Evolutionary conservation across 2,797 vertebrate species (phyloP).

Genomic region (Leptatherina wallacei): DNA sequence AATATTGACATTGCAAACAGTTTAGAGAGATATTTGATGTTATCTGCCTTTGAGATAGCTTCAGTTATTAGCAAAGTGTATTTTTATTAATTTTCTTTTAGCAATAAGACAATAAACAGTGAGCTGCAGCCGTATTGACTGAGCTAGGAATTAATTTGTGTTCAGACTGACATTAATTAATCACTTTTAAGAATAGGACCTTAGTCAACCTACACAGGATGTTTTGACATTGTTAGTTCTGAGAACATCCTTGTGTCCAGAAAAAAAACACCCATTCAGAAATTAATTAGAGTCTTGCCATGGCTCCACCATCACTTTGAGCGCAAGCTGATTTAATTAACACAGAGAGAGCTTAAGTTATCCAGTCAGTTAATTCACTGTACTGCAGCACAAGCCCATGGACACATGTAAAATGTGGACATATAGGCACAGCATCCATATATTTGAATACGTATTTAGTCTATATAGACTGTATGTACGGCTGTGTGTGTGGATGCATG

Average conservation of each 20-base stretch:
- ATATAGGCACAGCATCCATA: not conserved
- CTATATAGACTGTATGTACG: not conserved
- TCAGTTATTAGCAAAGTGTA: conserved; percentile 25
- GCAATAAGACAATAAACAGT: conserved; percentile 35
- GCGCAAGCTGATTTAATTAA: conserved; percentile 79
- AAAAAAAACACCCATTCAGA: conserved; percentile 70
- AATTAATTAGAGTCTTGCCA: conserved; percentile 76
- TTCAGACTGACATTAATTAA: conserved; percentile 41
- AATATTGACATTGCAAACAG: conserved; percentile 19
- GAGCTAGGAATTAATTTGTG: conserved; percentile 43
- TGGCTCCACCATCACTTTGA: conserved; percentile 63
- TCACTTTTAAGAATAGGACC: conserved; percentile 51
- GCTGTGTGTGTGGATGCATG: not conserved
- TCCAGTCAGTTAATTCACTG: conserved; percentile 74
- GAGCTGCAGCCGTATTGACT: conserved; percentile 34
- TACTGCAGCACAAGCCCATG: conserved; percentile 69
- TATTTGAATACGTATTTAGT: not conserved
- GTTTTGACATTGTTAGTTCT: conserved; percentile 68
- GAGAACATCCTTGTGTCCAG: conserved; percentile 65
- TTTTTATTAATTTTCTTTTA: not conserved
- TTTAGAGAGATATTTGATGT: conserved; percentile 27
- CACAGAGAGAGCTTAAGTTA: conserved; percentile 72
- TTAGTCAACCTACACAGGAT: conserved; percentile 45
- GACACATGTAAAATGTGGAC: conserved; percentile 40
- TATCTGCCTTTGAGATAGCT: conserved; percentile 23